Evolutionary conservation across 2,888 invertebrate genomes (phyloP), one percentile per base, ranked within the genome.

Genomic region (Polylopha cassiicola): DNA sequence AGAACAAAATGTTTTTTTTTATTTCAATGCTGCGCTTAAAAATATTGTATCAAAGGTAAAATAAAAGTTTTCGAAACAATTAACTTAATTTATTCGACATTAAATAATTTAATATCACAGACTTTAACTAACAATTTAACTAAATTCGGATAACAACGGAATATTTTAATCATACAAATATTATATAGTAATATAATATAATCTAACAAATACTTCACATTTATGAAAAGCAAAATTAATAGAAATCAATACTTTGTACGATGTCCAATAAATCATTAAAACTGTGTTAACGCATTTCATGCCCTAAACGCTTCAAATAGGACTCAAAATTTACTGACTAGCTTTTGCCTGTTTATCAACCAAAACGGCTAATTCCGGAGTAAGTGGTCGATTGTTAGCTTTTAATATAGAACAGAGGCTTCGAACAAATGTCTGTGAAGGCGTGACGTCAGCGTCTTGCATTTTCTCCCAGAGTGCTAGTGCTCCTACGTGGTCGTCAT

Each of bases 401-500:
- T 67, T 74, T 9, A 79, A 56, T 3, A 86, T 46, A 0, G 74
- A 64, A 23, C 65, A 65, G 1, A 86, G 45, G 17, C 65, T 72
- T 3, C 57, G 51, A 0, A 81, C 47, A 41, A 89, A 76, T 47
- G 79, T 78, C 51, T 75, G 63, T 0, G 80, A 73, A 0, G 87
- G 80, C 1, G 57, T 56, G 7, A 79, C 47, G 43, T 86, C 75
- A 0, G 57, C 54, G 10, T 87, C 86, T 49, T 85, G 79, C 71
- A 88, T 77, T 44, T 68, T 65, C 16, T 63, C 64, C 80, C 86
- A 87, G 3, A 88, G 70, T 0, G 61, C 53, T 2, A 86, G 14
- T 0, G 87, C 88, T 16, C 66, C 68, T 14, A 67, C 52, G 46
- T 59, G 73, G 46, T 87, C 76, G 50, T 87, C 84, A 3, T 81